Evolutionary conservation across 2,888 invertebrate genomes (phyloP).

Genomic region (Luperina nickerlii): DNA sequence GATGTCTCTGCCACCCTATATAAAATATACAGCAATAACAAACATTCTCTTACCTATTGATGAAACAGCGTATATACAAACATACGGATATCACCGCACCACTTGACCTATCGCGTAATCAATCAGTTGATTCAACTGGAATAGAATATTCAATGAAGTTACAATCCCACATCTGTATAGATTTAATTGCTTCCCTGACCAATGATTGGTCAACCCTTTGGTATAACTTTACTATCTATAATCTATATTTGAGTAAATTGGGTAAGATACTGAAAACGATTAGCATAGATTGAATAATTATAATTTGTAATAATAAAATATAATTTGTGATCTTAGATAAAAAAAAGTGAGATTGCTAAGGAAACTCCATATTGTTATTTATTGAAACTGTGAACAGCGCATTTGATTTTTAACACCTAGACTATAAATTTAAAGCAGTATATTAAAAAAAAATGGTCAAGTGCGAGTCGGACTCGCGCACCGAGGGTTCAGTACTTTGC

Average conservation of each 20-base stretch:
- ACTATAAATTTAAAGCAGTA: too few species aligned
- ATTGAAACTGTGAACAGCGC: too few species aligned
- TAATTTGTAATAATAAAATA: too few species aligned
- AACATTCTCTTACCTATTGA: neutral
- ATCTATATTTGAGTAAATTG: conserved; percentile 18
- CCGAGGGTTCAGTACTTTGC: too few species aligned
- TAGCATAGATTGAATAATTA: neutral
- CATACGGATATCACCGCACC: neutral
- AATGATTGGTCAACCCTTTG: conserved; percentile 38
- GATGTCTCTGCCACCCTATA: too few species aligned
- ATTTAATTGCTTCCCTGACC: conserved; percentile 47
- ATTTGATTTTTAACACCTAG: too few species aligned
- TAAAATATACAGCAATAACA: neutral
- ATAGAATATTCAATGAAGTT: conserved; percentile 59
- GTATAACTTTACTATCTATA: conserved; percentile 19
- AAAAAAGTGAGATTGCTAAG: neutral
- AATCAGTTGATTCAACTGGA: conserved; percentile 52
- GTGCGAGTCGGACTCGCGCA: too few species aligned
- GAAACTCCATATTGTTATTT: neutral
- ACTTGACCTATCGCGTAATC: conserved; percentile 52
- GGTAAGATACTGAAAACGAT: neutral
- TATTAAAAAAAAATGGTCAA: too few species aligned
- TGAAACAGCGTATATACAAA: neutral
- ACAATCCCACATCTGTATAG: conserved; percentile 43
- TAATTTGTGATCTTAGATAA: neutral